Conservation (phyloP, 1,140 invertebrate genomes). For the Heliconius congener region DNA sequence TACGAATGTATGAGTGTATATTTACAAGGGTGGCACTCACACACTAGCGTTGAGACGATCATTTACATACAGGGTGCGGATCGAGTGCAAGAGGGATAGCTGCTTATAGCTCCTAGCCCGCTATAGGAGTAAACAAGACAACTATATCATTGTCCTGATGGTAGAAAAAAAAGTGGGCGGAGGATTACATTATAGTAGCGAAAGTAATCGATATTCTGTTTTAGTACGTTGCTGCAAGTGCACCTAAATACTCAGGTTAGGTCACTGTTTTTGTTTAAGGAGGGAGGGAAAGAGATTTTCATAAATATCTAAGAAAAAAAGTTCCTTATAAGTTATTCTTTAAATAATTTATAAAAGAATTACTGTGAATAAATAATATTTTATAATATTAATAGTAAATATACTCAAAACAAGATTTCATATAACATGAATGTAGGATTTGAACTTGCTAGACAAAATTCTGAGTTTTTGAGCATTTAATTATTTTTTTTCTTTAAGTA, state of each 20-base stretch:
- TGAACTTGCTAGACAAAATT: too few species aligned
- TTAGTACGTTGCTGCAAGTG: conserved; percentile 77
- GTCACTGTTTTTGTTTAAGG: conserved; percentile 20
- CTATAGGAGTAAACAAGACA: conserved; percentile 72
- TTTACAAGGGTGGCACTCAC: conserved; percentile 55
- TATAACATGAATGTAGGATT: too few species aligned
- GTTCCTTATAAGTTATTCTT: background rate
- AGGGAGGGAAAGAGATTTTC: background rate
- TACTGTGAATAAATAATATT: background rate
- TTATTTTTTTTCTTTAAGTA: too few species aligned
- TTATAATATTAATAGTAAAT: too few species aligned
- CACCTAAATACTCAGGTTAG: conserved; percentile 67
- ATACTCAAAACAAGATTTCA: too few species aligned
- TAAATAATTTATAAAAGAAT: background rate
- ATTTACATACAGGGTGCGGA: conserved; percentile 75
- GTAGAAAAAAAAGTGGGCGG: conserved; percentile 82
- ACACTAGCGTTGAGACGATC: conserved; percentile 68
- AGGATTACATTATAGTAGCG: conserved; percentile 82
- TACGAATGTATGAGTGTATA: conserved; percentile 48
- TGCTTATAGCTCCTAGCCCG: conserved; percentile 51
- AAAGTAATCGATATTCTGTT: conserved; percentile 84
- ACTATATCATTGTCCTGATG: conserved; percentile 81
- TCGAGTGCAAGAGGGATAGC: conserved; percentile 69
- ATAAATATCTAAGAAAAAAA: background rate
- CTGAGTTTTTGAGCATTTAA: too few species aligned